Conservation (phyloP, 2,888 invertebrate genomes). For the Acrocera orbiculus region DNA sequence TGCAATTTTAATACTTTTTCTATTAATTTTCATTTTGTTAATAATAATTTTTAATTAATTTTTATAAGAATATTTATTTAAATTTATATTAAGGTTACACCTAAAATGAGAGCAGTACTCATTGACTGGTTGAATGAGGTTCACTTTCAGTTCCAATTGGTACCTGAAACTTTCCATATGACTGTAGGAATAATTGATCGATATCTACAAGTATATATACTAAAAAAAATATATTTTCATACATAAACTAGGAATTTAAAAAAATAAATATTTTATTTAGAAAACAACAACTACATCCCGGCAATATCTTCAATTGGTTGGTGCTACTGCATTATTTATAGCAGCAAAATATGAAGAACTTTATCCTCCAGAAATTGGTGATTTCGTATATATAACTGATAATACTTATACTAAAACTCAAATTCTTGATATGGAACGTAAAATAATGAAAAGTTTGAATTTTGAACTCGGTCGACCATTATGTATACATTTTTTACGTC, state of each 20-base stretch:
- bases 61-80: constrained; percentile 1
- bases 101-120: constrained; percentile 74
- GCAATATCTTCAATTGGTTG: constrained; percentile 68
- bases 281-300: constrained; percentile 41
- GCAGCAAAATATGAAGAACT: constrained; percentile 94
- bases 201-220: constrained; percentile 40
- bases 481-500: constrained; percentile 74
- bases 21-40: too few relatives aligned
- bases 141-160: constrained; percentile 65
- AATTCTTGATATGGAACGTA: constrained; percentile 64
- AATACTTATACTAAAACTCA: constrained; percentile 64
- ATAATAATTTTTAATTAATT: too few relatives aligned
- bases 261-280: constrained; percentile 30
- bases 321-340: constrained; percentile 73
- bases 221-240: not conserved
- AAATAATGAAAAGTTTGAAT: constrained; percentile 55
- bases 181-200: constrained; percentile 78
- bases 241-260: not conserved
- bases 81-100: constrained; percentile 38
- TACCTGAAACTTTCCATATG: constrained; percentile 78
- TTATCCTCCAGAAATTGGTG: constrained; percentile 66
- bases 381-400: constrained; percentile 85
- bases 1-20: too few relatives aligned
- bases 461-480: constrained; percentile 74
- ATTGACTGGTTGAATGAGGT: constrained; percentile 92